Evolutionary conservation across 2,113 vertebrate species (phyloP).

Genomic region (Crotalus helleri): DNA sequence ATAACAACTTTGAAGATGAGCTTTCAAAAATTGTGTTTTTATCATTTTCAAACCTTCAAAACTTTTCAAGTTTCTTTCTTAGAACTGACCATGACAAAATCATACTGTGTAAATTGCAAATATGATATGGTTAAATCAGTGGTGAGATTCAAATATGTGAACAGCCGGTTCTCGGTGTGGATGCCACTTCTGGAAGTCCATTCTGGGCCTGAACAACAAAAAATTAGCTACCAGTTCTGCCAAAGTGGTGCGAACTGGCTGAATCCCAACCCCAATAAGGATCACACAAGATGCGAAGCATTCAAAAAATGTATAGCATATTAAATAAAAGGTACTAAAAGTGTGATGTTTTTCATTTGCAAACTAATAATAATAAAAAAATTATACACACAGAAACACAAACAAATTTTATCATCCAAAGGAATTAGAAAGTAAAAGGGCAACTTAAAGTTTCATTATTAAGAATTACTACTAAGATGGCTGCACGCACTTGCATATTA

Average conservation of each 20-base stretch:
- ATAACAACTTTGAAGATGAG: not conserved
- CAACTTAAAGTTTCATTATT: not conserved
- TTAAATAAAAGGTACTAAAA: not conserved
- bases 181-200: no score
- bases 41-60: not conserved
- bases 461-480: not conserved
- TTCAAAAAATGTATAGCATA: not conserved
- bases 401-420: not conserved
- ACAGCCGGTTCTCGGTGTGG: no score
- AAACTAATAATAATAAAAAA: not conserved
- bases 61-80: not conserved
- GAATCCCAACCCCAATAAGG: not conserved
- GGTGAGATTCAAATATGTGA: no score
- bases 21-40: not conserved
- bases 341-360: not conserved
- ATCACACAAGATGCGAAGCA: not conserved
- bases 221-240: no score
- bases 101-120: not conserved
- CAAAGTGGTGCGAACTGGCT: no score
- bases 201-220: no score
- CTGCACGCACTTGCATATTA: not conserved
- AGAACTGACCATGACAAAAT: not conserved
- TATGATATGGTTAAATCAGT: not conserved
- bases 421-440: not conserved
- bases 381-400: not conserved